Percentiles rank a stretch among this genome's conserved stretches.
Conservation (phyloP, 2,113 vertebrate genomes). For the Odobenus rosmarus region DNA sequence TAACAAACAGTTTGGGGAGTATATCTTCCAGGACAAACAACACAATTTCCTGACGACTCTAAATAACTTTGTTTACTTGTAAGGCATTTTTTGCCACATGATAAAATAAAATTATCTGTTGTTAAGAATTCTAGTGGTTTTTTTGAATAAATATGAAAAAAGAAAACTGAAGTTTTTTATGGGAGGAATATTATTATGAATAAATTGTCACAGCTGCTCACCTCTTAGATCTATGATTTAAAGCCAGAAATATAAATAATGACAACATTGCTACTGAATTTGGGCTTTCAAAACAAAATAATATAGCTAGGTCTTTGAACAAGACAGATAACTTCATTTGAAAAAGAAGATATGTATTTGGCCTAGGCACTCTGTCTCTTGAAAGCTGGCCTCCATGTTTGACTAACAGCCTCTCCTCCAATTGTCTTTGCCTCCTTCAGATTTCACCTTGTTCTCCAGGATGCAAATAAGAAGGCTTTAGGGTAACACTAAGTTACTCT, state of each 20-base stretch:
- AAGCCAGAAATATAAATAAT: background rate
- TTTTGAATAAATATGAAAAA: conserved; percentile 4
- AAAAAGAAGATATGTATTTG: background rate
- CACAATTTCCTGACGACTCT: background rate
- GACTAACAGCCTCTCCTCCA: background rate
- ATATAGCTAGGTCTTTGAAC: background rate
- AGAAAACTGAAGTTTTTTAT: background rate
- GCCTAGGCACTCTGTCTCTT: background rate
- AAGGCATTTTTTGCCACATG: background rate
- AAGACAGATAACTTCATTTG: background rate
- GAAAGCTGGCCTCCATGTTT: background rate
- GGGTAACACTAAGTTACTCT: background rate
- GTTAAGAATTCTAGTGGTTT: background rate
- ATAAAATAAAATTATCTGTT: background rate
- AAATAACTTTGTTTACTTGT: background rate
- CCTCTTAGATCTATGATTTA: background rate
- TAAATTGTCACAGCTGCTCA: background rate
- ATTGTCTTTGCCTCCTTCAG: background rate
- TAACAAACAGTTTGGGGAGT: background rate
- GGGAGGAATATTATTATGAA: background rate
- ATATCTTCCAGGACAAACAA: background rate
- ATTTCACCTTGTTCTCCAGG: background rate
- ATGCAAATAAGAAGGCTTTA: background rate
- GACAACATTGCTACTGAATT: background rate
- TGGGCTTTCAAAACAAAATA: background rate